These are phyloP conservation scores for Prosapia bicincta DNA, from an alignment of 2,888 invertebrate genomes.

Conservation along the genomic window DNA sequence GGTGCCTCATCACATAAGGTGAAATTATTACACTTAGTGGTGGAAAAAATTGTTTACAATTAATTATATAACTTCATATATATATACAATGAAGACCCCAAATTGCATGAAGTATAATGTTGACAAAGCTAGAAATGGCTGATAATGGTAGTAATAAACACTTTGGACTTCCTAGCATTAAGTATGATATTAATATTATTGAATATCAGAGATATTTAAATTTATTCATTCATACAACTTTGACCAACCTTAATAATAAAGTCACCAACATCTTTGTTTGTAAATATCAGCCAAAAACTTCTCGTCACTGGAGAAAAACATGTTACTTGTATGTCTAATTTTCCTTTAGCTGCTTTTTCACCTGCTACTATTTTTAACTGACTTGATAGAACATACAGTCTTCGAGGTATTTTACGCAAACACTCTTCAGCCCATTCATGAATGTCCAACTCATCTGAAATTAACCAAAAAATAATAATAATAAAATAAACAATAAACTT, in stretches of 20 bases:
- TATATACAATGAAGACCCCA: too few species aligned
- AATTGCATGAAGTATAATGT: too few species aligned
- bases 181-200: too few species aligned
- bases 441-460: constrained; percentile 38
- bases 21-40: too few species aligned
- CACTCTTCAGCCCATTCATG: constrained; percentile 40
- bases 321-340: constrained; percentile 33
- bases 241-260: constrained; percentile 41
- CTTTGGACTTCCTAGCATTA: too few species aligned
- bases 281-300: constrained; percentile 43
- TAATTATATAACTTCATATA: too few species aligned
- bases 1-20: too few species aligned
- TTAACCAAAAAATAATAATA: neutral
- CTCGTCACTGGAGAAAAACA: constrained; percentile 39
- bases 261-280: constrained; percentile 41
- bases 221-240: neutral
- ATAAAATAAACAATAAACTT: too few species aligned
- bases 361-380: constrained; percentile 31
- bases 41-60: too few species aligned
- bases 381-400: constrained; percentile 41
- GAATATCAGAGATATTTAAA: too few species aligned
- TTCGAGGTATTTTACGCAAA: constrained; percentile 41
- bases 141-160: too few species aligned
- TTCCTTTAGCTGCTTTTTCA: neutral
- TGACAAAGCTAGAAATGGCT: too few species aligned